Percentiles rank a stretch among this genome's conserved stretches.
phyloP scores from a whole-genome alignment of 2,888 invertebrate genomes.

The Dynastes tityus region DNA sequence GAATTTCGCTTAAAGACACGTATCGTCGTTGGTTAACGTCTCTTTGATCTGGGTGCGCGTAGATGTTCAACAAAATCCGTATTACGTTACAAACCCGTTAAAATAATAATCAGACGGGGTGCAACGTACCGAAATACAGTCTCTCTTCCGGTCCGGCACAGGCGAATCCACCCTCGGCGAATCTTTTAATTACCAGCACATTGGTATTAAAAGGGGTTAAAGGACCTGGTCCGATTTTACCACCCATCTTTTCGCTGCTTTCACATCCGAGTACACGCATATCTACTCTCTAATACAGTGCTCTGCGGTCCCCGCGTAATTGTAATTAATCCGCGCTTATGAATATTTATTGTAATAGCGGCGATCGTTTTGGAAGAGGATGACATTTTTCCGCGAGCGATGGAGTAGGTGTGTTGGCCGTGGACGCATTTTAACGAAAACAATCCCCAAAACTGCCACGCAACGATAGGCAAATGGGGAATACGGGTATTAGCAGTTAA shows the following conservation, averaged over 20 bases:
- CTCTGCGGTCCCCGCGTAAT: slow-evolving; percentile 56
- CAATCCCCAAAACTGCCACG: neutral
- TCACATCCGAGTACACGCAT: slow-evolving; percentile 59
- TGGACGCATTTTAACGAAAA: slow-evolving; percentile 14
- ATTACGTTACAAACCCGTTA: slow-evolving; percentile 40
- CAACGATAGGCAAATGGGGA: neutral
- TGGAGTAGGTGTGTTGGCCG: neutral
- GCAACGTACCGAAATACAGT: slow-evolving; percentile 49
- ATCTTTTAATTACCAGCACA: slow-evolving; percentile 60
- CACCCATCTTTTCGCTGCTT: slow-evolving; percentile 53
- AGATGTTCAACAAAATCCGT: neutral
- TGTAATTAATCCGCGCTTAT: slow-evolving; percentile 59
- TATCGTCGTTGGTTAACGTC: neutral
- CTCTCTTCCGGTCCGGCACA: slow-evolving; percentile 52
- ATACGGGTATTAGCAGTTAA: slow-evolving; percentile 16
- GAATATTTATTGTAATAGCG: slow-evolving; percentile 59
- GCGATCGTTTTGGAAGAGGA: slow-evolving; percentile 49
- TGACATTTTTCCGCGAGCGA: slow-evolving; percentile 28
- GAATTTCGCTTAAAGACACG: no score
- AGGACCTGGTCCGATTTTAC: slow-evolving; percentile 35
- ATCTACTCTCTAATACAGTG: slow-evolving; percentile 60
- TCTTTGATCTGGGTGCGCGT: neutral
- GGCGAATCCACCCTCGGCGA: slow-evolving; percentile 52
- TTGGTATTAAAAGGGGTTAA: slow-evolving; percentile 51
- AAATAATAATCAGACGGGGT: slow-evolving; percentile 34